Conservation (phyloP, 2,888 invertebrate species). For the Nebria salina region DNA sequence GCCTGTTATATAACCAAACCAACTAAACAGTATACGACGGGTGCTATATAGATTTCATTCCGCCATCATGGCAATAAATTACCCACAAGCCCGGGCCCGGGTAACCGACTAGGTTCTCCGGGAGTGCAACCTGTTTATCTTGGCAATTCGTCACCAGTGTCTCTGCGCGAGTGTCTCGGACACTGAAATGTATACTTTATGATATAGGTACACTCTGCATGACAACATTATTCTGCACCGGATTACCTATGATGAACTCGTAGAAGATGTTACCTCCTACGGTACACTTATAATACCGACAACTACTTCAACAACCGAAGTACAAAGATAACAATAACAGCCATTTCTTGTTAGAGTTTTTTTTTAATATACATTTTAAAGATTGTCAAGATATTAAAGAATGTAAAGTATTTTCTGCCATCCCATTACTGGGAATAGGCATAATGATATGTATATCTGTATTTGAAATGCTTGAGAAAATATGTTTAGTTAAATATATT, state of each 20-base stretch:
- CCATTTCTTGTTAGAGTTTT: too few relatives aligned
- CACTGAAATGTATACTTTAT: background rate
- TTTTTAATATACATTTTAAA: too few relatives aligned
- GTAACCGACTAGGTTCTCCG: background rate
- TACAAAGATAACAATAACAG: background rate
- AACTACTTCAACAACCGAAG: background rate
- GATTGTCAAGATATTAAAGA: too few relatives aligned
- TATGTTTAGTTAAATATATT: too few relatives aligned
- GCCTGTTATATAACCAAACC: background rate
- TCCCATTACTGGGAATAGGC: too few relatives aligned
- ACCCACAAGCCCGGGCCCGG: background rate
- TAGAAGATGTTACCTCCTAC: background rate
- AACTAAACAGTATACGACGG: background rate
- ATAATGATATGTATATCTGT: too few relatives aligned
- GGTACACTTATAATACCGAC: background rate
- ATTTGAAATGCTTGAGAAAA: too few relatives aligned
- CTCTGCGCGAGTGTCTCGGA: background rate
- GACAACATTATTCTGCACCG: background rate
- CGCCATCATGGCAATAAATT: background rate
- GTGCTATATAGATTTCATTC: background rate
- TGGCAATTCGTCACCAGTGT: background rate
- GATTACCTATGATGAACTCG: background rate
- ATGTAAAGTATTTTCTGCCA: too few relatives aligned
- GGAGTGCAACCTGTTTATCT: background rate
- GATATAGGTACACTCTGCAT: background rate